Conservation (phyloP, 2,113 vertebrate species). For the Aythya baeri region DNA sequence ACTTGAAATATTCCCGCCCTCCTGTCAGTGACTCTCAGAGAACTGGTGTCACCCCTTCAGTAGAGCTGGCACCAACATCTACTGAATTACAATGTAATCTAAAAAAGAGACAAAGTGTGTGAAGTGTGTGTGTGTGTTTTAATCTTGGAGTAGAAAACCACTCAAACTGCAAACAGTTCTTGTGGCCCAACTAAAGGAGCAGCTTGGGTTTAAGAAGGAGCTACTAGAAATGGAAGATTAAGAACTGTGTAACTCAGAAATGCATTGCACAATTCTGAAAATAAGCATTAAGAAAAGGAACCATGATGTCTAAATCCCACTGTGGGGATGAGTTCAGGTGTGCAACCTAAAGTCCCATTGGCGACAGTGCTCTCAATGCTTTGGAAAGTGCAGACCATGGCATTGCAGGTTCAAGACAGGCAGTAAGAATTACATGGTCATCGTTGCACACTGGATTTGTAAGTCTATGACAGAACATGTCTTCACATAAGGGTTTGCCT, state of each 20-base stretch:
- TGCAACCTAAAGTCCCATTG: neutral
- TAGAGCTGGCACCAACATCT: neutral
- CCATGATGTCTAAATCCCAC: neutral
- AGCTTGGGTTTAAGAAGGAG: neutral
- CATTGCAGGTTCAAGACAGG: neutral
- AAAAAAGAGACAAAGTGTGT: neutral
- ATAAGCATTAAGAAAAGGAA: neutral
- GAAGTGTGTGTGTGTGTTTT: neutral
- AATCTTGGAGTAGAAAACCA: neutral
- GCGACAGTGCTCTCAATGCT: neutral
- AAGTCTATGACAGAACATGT: neutral
- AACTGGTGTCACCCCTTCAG: neutral
- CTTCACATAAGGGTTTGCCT: neutral
- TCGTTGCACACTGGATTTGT: neutral
- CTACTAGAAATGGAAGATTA: neutral
- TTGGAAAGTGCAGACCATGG: neutral
- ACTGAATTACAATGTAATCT: neutral
- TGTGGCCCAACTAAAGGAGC: neutral
- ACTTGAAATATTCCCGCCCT: neutral
- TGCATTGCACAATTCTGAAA: neutral
- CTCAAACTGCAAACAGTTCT: neutral
- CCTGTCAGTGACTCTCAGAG: neutral
- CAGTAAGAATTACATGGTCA: neutral
- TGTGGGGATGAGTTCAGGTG: fast-evolving
- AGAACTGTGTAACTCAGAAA: neutral